Evolutionary conservation across 1,140 invertebrate genomes (phyloP), one percentile per base, ranked within the genome.

Genomic region (Tetragonula clypearis): DNA sequence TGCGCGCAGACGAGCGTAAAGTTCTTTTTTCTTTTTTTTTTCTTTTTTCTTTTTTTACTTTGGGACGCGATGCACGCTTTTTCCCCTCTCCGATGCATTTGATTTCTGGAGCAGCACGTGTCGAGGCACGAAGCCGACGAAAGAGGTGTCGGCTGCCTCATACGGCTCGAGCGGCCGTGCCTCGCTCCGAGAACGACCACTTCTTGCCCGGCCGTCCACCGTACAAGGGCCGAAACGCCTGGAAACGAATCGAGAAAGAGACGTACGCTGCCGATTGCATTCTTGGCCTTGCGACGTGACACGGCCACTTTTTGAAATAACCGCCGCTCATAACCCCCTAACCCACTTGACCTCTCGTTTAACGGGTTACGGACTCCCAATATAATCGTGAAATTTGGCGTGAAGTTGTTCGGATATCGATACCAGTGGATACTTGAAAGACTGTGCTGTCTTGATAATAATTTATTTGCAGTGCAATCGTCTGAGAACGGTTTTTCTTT

Each of bases 91-190:
- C 60, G 30, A 62, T 35, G 69, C 78, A 82, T 74, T 88, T 68
- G 68, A 87, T 89, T 90, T 89, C 85, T 90, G 87, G 85, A 89
- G 87, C 85, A 89, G 71, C 82, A 84, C 87, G 85, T 85, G 82
- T 87, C 79, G 82, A 62, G 72, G n/a, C 81, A 68, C 83, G 68
- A 62, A 79, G 55, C 73, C 76, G 77, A 84, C 81, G 78, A 90
- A 77, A 78, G 78, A 89, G 86, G 82, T 89, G 84, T 90, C 85
- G 79, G 30, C 88, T 79, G 65, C 87, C 88, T 85, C 85, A 85
- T 90, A 90, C 85, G 88, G 87, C 78, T 60, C 66, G 66, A 53
- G 55, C 19, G 72, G 55, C 60, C 73, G 86, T 80, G 68, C 62
- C 73, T 85, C 75, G 84, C 8, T 62, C 49, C 87, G 84, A 71